Conservation (phyloP, 1,140 invertebrate species). For the Manduca sexta region DNA sequence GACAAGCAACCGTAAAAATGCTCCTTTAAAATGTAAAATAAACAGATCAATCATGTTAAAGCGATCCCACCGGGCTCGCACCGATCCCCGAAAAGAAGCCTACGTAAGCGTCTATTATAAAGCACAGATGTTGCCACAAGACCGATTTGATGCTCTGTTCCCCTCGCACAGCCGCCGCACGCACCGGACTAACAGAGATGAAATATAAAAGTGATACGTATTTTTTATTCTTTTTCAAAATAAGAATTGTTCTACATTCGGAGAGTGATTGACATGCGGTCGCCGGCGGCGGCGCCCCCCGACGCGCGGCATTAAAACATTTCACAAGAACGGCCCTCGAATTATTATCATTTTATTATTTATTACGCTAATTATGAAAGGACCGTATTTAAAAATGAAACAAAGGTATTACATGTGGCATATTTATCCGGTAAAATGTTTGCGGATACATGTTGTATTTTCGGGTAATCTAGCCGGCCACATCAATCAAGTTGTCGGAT, state of each 20-base stretch:
- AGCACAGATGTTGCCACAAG: constrained; percentile 69
- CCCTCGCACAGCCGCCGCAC: constrained; percentile 26
- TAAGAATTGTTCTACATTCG: constrained; percentile 70
- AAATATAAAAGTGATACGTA: constrained; percentile 59
- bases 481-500: constrained; percentile 70
- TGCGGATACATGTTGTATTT: constrained; percentile 62
- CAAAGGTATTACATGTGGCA: constrained; percentile 50
- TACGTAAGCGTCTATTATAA: constrained; percentile 71
- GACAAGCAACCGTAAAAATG: constrained; percentile 74
- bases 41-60: constrained; percentile 74
- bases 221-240: constrained; percentile 69
- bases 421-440: constrained; percentile 50
- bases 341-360: constrained; percentile 73
- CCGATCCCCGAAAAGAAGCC: constrained; percentile 68
- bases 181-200: constrained; percentile 32
- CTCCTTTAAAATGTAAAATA: constrained; percentile 73
- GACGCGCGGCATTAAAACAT: constrained; percentile 56
- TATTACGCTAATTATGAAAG: constrained; percentile 71
- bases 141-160: constrained; percentile 44
- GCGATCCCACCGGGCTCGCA: constrained; percentile 66
- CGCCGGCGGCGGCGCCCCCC: constrained; percentile 54
- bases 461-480: constrained; percentile 61
- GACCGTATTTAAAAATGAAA: constrained; percentile 65
- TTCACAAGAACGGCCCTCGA: constrained; percentile 63
- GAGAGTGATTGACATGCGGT: constrained; percentile 70